Evolutionary conservation across 1,140 invertebrate species (phyloP).

Genomic region (Augochlora pura): DNA sequence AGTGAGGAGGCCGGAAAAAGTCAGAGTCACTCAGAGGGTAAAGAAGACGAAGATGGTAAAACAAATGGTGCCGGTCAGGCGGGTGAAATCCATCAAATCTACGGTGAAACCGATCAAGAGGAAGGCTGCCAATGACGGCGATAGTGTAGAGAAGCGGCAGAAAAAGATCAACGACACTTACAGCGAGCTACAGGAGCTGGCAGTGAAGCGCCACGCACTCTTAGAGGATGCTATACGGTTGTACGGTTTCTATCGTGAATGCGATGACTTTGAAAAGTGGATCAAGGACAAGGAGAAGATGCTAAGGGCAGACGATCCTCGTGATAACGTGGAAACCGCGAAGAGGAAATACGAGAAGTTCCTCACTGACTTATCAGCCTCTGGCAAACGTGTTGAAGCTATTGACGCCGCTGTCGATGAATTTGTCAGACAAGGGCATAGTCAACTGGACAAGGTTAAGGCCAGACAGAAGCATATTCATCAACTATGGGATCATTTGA

Average conservation of each 20-base stretch:
- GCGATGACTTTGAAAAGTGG: constrained; percentile 98
- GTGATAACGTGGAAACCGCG: constrained; percentile 95
- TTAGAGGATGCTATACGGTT: constrained; percentile 96
- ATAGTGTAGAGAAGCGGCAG: constrained; percentile 91
- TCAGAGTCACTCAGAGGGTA: constrained; percentile 90
- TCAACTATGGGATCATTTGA: constrained; percentile 92
- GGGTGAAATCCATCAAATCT: constrained; percentile 81
- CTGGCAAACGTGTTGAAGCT: constrained; percentile 92
- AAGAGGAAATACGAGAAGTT: constrained; percentile 98
- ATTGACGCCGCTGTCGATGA: constrained; percentile 94
- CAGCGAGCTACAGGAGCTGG: constrained; percentile 89
- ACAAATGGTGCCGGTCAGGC: constrained; percentile 89
- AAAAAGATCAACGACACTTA: constrained; percentile 91
- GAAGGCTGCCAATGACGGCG: constrained; percentile 82
- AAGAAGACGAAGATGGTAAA: constrained; percentile 94
- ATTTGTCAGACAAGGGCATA: constrained; percentile 91
- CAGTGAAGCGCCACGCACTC: constrained; percentile 88
- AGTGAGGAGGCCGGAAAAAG: constrained; percentile 90
- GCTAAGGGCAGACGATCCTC: constrained; percentile 90
- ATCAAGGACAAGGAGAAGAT: constrained; percentile 97
- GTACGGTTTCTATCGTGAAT: constrained; percentile 97
- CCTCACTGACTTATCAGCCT: constrained; percentile 96
- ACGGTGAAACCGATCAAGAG: constrained; percentile 80
- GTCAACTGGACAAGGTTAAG: constrained; percentile 92
- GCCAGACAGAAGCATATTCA: constrained; percentile 91